phyloP scores from a whole-genome alignment of 2,113 vertebrate species.

The Loxodonta africana region DNA sequence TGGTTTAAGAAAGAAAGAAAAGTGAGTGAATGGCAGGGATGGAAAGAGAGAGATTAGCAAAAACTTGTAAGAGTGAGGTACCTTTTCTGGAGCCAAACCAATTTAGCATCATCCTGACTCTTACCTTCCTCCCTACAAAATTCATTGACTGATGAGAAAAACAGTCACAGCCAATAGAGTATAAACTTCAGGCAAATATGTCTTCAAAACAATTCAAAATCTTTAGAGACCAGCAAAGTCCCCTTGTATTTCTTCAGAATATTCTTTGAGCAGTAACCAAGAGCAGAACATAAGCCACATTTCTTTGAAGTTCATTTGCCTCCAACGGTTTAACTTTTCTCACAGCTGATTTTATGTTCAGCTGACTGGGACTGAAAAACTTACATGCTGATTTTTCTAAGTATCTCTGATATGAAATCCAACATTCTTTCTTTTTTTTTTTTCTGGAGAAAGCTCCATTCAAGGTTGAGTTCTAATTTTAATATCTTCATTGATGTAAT shows the following conservation, averaged over 20 bases:
- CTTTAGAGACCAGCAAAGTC: slow-evolving; percentile 43
- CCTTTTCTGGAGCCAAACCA: slow-evolving; percentile 14
- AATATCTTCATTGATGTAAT: slow-evolving; percentile 18
- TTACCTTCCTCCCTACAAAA: slow-evolving; percentile 40
- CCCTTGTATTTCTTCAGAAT: slow-evolving; percentile 22
- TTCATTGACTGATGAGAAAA: slow-evolving; percentile 36
- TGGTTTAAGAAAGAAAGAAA: slow-evolving; percentile 55
- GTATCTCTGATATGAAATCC: slow-evolving; percentile 42
- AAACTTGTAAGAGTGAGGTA: not conserved
- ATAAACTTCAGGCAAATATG: slow-evolving; percentile 54
- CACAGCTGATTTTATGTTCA: slow-evolving; percentile 61
- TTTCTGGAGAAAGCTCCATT: slow-evolving; percentile 26
- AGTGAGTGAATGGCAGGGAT: not conserved
- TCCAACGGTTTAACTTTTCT: slow-evolving; percentile 68
- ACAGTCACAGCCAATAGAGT: not conserved
- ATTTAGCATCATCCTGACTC: not conserved
- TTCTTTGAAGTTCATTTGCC: slow-evolving; percentile 74
- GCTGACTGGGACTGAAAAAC: slow-evolving; percentile 4
- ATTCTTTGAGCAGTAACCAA: slow-evolving; percentile 32
- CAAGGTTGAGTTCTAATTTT: slow-evolving; percentile 57
- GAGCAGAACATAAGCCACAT: slow-evolving; percentile 15
- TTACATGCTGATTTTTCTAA: slow-evolving; percentile 47
- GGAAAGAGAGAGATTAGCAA: not conserved
- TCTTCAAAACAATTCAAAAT: slow-evolving; percentile 5
- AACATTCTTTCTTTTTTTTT: not conserved